A percentile compares a stretch with the other conserved stretches of the same genome.
Evolutionary conservation across 2,888 invertebrate species (phyloP).

Genomic region (Unio pictorum): DNA sequence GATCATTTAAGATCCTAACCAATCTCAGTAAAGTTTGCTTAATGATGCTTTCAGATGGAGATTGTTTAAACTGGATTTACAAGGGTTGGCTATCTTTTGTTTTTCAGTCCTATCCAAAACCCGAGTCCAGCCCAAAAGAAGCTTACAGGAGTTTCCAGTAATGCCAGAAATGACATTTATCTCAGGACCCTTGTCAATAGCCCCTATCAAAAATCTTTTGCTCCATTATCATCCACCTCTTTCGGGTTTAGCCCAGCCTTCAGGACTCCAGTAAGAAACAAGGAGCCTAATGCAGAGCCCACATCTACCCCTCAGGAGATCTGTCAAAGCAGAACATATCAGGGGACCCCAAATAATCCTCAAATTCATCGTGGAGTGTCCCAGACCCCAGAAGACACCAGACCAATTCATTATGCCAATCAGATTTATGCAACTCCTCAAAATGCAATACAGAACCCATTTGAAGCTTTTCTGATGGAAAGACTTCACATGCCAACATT

Average conservation of each 20-base stretch:
- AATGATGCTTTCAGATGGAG: no score
- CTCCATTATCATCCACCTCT: constrained; percentile 42
- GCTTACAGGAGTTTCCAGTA: constrained; percentile 26
- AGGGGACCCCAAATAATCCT: no score
- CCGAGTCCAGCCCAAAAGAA: constrained; percentile 40
- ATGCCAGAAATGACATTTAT: constrained; percentile 46
- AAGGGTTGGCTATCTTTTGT: neutral
- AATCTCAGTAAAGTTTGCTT: no score
- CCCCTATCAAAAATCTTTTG: constrained; percentile 43
- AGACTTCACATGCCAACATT: constrained; percentile 57
- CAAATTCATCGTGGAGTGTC: constrained; percentile 7
- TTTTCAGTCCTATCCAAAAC: constrained; percentile 9
- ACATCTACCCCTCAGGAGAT: constrained; percentile 15
- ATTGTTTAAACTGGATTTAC: neutral
- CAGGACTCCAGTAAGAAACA: constrained; percentile 34
- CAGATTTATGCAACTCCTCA: constrained; percentile 36
- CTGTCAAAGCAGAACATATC: neutral
- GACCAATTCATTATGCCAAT: constrained; percentile 13
- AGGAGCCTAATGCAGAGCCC: neutral
- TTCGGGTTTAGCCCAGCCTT: constrained; percentile 28
- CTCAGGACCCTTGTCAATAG: constrained; percentile 49
- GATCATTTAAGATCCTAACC: no score
- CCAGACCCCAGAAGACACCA: constrained; percentile 31
- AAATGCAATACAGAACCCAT: constrained; percentile 55
- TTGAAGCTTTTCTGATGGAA: constrained; percentile 54